phyloP scores from a whole-genome alignment of 2,797 vertebrate genomes.

The Chlorospingus flavigularis region DNA sequence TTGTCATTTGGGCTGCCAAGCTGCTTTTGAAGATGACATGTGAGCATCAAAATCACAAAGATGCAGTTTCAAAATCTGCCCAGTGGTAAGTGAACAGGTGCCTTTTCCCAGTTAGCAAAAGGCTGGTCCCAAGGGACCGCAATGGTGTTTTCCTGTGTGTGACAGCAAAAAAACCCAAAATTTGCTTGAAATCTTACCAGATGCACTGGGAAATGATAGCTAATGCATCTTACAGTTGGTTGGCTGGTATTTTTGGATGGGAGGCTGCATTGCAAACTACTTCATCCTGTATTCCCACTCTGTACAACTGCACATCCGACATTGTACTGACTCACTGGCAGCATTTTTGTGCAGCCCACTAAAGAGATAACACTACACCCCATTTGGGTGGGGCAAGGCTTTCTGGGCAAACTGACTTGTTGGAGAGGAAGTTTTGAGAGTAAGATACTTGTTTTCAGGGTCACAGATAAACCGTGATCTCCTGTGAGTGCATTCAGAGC shows the following conservation, averaged over 20 bases:
- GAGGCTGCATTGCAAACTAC: constrained; percentile 26
- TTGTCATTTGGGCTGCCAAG: not conserved
- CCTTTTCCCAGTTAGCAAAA: not conserved
- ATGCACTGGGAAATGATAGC: constrained; percentile 19
- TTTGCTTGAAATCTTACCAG: constrained; percentile 30
- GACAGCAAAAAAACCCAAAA: not conserved
- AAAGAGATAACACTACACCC: not conserved
- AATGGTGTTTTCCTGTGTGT: not conserved
- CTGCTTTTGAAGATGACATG: not conserved
- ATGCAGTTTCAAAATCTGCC: not conserved
- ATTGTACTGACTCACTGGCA: not conserved
- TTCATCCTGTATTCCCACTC: not conserved
- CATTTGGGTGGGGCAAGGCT: not conserved
- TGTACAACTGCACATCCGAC: not conserved
- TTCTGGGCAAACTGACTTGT: not conserved
- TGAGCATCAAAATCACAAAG: not conserved
- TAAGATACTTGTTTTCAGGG: not conserved
- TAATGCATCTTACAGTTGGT: constrained; percentile 28
- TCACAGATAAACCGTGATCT: not conserved
- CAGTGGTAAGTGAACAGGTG: fast-evolving
- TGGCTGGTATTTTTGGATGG: constrained; percentile 49
- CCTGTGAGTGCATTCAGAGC: fast-evolving
- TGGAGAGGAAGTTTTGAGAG: constrained; percentile 2
- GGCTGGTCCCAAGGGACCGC: not conserved
- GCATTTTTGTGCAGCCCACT: not conserved